phyloP scores from a whole-genome alignment of 1,140 invertebrate genomes.

The Bombus huntii region DNA sequence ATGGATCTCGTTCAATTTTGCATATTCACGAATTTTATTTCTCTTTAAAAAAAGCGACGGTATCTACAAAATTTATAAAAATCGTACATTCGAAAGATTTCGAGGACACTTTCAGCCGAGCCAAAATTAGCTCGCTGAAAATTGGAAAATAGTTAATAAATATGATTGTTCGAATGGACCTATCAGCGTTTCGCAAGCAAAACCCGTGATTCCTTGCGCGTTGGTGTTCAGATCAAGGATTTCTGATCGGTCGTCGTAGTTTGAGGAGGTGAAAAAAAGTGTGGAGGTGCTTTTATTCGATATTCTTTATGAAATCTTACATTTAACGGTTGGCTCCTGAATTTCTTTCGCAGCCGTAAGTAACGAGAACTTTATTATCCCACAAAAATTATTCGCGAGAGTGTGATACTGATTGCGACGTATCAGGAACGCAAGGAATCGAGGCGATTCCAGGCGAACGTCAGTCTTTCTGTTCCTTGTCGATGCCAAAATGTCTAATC shows the following conservation, averaged over 20 bases:
- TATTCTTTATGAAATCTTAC: slow-evolving; percentile 72
- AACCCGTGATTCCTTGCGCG: slow-evolving; percentile 68
- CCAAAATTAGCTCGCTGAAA: slow-evolving; percentile 3
- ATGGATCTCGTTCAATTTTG: not conserved
- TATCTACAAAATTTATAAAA: not conserved
- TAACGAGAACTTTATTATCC: slow-evolving; percentile 36
- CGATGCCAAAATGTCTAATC: slow-evolving; percentile 64
- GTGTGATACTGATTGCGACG: slow-evolving; percentile 32
- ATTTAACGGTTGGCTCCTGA: slow-evolving; percentile 62
- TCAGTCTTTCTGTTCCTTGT: slow-evolving; percentile 49
- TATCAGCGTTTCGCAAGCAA: slow-evolving; percentile 56
- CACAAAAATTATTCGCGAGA: not conserved
- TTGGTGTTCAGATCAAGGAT: slow-evolving; percentile 51
- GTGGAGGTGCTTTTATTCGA: slow-evolving; percentile 59
- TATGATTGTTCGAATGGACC: slow-evolving; percentile 46
- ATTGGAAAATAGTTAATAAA: slow-evolving; percentile 33
- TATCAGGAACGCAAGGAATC: slow-evolving; percentile 9
- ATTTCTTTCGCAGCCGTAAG: slow-evolving; percentile 67
- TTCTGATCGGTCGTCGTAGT: slow-evolving; percentile 53
- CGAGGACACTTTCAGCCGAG: rapidly evolving
- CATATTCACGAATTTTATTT: not conserved
- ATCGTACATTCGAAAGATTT: not conserved
- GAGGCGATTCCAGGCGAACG: slow-evolving; percentile 65
- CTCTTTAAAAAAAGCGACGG: rapidly evolving
- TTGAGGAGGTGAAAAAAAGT: slow-evolving; percentile 62